A percentile compares a stretch with the other conserved stretches of the same genome.
These are phyloP conservation scores for Pristionchus mayeri DNA, from an alignment of 2,888 invertebrate genomes.

Conservation along the genomic window DNA sequence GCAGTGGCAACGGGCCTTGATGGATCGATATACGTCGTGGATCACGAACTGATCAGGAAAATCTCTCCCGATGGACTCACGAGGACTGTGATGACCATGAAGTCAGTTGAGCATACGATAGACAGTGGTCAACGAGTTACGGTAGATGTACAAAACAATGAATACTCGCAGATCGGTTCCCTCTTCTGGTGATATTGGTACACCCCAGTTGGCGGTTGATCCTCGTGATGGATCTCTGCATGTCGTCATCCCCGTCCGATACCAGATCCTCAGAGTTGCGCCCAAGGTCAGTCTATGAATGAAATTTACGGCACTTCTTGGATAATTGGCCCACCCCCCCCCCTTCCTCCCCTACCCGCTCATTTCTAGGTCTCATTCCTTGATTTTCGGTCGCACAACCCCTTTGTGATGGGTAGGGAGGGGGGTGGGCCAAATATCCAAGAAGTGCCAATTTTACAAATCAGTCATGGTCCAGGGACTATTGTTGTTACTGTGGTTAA, in stretches of 20 bases:
- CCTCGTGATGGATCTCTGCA: slow-evolving; percentile 96
- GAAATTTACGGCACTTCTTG: too few species aligned
- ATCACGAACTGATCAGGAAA: slow-evolving; percentile 78
- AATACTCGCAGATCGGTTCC: slow-evolving; percentile 84
- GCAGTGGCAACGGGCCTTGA: slow-evolving; percentile 95
- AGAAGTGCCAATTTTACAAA: too few species aligned
- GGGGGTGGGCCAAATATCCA: neutral
- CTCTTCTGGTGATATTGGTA: neutral
- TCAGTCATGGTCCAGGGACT: too few species aligned
- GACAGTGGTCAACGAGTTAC: neutral
- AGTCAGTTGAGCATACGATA: slow-evolving; percentile 79
- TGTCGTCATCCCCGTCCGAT: slow-evolving; percentile 94
- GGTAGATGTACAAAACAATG: neutral
- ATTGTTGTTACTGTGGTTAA: too few species aligned
- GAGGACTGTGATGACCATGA: slow-evolving; percentile 89
- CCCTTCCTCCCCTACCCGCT: too few species aligned
- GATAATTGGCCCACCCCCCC: too few species aligned
- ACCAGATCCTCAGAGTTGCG: slow-evolving; percentile 83
- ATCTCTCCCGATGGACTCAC: slow-evolving; percentile 92
- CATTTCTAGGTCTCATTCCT: too few species aligned
- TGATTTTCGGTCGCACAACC: too few species aligned
- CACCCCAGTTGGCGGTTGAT: slow-evolving; percentile 91
- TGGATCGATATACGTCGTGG: slow-evolving; percentile 87
- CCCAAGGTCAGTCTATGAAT: neutral
- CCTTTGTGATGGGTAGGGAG: too few species aligned